Percentiles rank a stretch among this genome's conserved stretches.
Evolutionary conservation across 2,888 invertebrate species (phyloP).

Genomic region (Cerceris ruficornis): DNA sequence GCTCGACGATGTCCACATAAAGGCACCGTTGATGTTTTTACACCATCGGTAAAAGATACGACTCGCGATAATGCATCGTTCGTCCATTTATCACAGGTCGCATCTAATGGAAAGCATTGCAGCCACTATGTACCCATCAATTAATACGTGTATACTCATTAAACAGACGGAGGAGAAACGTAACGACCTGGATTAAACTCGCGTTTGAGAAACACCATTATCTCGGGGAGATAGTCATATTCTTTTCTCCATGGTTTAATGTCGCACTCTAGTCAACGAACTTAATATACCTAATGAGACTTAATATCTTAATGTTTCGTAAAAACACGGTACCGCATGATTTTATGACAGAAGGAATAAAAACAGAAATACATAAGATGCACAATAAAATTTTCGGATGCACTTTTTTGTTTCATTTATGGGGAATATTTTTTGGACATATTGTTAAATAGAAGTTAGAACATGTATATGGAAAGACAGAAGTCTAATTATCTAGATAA

Average conservation of each 20-base stretch:
- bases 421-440: too few relatives aligned
- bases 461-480: too few relatives aligned
- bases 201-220: constrained; percentile 20
- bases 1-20: not conserved
- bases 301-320: too few relatives aligned
- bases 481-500: too few relatives aligned
- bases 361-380: too few relatives aligned
- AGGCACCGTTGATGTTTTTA: constrained; percentile 35
- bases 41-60: constrained; percentile 42
- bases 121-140: constrained; percentile 62
- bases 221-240: not conserved
- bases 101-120: constrained; percentile 61
- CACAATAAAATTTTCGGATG: too few relatives aligned
- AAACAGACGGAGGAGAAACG: constrained; percentile 49
- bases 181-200: constrained; percentile 23
- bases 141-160: constrained; percentile 63
- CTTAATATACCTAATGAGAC: not conserved
- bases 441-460: too few relatives aligned
- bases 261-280: not conserved
- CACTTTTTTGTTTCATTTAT: too few relatives aligned
- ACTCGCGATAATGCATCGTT: constrained; percentile 41
- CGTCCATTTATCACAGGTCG: constrained; percentile 45
- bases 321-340: too few relatives aligned
- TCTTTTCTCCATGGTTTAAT: constrained; percentile 20
- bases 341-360: too few relatives aligned